Conservation (phyloP, 1,140 invertebrate genomes). For the Sycophaga agraensis region DNA sequence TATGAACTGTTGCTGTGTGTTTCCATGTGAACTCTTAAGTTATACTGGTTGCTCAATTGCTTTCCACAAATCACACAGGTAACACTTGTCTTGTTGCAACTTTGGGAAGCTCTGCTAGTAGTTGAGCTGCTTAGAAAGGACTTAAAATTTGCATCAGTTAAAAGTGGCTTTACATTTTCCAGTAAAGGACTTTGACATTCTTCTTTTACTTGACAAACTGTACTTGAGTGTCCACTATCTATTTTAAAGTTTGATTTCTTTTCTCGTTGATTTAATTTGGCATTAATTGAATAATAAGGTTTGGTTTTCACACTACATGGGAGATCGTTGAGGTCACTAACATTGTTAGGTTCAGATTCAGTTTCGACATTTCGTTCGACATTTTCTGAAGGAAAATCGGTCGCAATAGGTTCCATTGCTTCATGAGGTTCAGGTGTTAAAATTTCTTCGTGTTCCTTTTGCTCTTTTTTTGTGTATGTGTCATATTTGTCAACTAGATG, state of each 20-base stretch:
- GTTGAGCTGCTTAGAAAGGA: conserved; percentile 36
- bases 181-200: conserved; percentile 37
- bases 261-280: conserved; percentile 51
- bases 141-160: conserved; percentile 48
- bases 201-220: conserved; percentile 23
- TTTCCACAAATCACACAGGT: conserved; percentile 85
- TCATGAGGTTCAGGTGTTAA: conserved; percentile 25
- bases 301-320: conserved; percentile 54
- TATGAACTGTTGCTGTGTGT: conserved; percentile 81
- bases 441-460: conserved; percentile 28
- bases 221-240: conserved; percentile 18
- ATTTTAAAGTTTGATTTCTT: conserved; percentile 37
- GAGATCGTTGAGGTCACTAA: conserved; percentile 45
- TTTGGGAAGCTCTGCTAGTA: conserved; percentile 33
- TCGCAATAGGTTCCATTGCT: conserved; percentile 23
- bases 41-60: conserved; percentile 86
- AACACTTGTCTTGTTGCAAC: conserved; percentile 61
- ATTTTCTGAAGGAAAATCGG: conserved; percentile 29
- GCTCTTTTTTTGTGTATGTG: background rate
- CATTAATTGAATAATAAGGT: conserved; percentile 55
- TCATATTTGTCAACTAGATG: conserved; percentile 31
- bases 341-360: conserved; percentile 40
- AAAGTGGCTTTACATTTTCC: conserved; percentile 43
- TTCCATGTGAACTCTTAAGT: conserved; percentile 84
- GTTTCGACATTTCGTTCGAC: conserved; percentile 48